Evolutionary conservation across 2,113 vertebrate species (phyloP), one percentile per base, ranked within the genome.

Genomic region (Anseranas semipalmata): DNA sequence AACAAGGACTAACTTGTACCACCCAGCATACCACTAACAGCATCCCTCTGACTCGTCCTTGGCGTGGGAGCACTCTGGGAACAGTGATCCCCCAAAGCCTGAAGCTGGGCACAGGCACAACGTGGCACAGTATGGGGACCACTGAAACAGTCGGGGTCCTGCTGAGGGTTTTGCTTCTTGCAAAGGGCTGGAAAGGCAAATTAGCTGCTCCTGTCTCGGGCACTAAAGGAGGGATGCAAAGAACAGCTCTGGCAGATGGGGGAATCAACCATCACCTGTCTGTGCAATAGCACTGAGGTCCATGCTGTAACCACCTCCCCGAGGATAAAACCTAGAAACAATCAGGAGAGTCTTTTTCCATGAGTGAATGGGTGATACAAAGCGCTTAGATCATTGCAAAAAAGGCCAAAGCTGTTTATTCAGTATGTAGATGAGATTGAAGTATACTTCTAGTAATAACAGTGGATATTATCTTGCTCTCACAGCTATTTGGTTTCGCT

Each of bases 1-100:
- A 89, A 68, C 17, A 89, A 84, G 63, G 85, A 43, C 79, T 81
- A 65, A 85, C 78, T 94, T 72, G 45, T 89, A 93, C 62, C 87
- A 82, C 68, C 85, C 77, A 71, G 46, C 0, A 6, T 52, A 75
- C 39, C 66, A 32, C 79, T 45, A 43, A 77, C 46, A 83, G 82
- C 63, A 55, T 50, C 78, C 5, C 8, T 77, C 56, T 88, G 79
- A 86, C 65, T 90, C 60, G 75, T 48, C 72, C 56, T 39, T 84
- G 68, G 82, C 68, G 37, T 37, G 4, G 50, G 50, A 52, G 24
- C 13, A 14, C 78, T 82, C 66, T 82, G 66, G 50, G 75, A 86
- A 8, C 19, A 89, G 37, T 2, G 1, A 30, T 56, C 18, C 39
- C 59, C 12, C 58, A 52, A 90, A 93, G 48, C 52, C 73, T 81